Percentiles rank a stretch among this genome's conserved stretches.
Conservation (phyloP, 2,113 vertebrate species). For the Crotalus viridis region DNA sequence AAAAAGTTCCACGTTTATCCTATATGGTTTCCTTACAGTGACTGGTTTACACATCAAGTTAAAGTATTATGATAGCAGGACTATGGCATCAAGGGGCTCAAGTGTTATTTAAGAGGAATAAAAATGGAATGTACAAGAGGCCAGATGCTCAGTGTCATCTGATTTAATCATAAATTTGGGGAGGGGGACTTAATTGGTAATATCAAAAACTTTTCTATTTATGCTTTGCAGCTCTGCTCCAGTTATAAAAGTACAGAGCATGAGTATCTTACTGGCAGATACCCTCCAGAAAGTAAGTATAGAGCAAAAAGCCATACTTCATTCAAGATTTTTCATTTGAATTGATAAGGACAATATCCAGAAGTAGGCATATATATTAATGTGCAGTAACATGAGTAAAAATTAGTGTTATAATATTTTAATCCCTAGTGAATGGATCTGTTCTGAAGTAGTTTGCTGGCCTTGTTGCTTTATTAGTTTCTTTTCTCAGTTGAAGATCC, state of each 20-base stretch:
- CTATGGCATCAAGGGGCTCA: not conserved
- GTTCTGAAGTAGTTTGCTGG: not conserved
- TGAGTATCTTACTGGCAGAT: constrained; percentile 73
- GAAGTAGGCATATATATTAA: not conserved
- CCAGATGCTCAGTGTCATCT: not conserved
- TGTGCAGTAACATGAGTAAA: not conserved
- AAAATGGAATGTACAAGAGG: not conserved
- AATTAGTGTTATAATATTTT: not conserved
- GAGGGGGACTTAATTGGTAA: not conserved
- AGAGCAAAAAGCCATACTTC: not conserved
- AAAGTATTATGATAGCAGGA: not conserved
- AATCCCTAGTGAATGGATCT: not conserved
- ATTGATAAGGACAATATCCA: not conserved
- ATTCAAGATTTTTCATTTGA: not conserved
- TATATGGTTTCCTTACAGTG: not conserved
- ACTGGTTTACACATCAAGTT: not conserved
- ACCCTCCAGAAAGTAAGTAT: constrained; percentile 83
- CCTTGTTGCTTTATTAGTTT: not conserved
- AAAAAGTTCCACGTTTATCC: not conserved
- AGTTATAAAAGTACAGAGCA: constrained; percentile 75
- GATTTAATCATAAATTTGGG: not conserved
- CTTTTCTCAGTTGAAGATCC: not conserved
- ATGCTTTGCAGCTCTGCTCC: constrained; percentile 68
- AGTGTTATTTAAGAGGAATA: not conserved
- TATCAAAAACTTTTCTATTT: constrained; percentile 13